phyloP scores from a whole-genome alignment of 2,113 vertebrate species.

The Spea bombifrons region DNA sequence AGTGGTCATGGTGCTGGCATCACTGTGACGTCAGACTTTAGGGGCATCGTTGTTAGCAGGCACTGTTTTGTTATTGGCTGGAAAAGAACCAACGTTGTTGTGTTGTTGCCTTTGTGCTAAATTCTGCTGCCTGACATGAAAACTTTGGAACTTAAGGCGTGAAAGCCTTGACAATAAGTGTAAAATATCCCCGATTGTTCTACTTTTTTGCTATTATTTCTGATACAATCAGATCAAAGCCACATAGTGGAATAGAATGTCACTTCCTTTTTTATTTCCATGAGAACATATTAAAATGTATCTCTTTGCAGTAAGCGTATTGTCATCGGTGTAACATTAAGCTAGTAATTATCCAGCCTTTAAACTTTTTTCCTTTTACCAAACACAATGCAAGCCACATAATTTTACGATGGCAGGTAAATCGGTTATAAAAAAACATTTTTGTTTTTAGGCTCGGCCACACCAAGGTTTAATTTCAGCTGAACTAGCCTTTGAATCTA shows the following conservation, averaged over 20 bases:
- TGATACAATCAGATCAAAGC: slow-evolving; percentile 1
- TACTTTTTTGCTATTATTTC: background rate
- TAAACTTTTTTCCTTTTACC: too few species aligned
- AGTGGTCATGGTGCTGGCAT: too few species aligned
- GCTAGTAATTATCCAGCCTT: background rate
- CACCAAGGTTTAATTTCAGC: too few species aligned
- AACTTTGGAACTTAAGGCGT: background rate
- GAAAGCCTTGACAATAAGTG: background rate
- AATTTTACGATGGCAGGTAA: too few species aligned
- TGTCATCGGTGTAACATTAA: background rate
- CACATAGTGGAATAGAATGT: background rate
- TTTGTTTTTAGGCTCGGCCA: too few species aligned
- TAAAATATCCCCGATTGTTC: background rate
- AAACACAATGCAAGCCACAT: too few species aligned
- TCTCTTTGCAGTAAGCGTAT: background rate
- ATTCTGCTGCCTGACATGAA: background rate
- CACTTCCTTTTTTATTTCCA: background rate
- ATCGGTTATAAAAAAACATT: too few species aligned
- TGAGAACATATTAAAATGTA: background rate
- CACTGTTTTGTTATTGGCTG: too few species aligned
- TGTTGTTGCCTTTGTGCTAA: background rate
- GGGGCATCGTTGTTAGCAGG: too few species aligned
- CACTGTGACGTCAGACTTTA: too few species aligned
- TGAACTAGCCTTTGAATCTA: too few species aligned
- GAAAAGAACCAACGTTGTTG: too few species aligned